Evolutionary conservation across 2,888 invertebrate genomes (phyloP), one percentile per base, ranked within the genome.

Genomic region (Seira ritae): DNA sequence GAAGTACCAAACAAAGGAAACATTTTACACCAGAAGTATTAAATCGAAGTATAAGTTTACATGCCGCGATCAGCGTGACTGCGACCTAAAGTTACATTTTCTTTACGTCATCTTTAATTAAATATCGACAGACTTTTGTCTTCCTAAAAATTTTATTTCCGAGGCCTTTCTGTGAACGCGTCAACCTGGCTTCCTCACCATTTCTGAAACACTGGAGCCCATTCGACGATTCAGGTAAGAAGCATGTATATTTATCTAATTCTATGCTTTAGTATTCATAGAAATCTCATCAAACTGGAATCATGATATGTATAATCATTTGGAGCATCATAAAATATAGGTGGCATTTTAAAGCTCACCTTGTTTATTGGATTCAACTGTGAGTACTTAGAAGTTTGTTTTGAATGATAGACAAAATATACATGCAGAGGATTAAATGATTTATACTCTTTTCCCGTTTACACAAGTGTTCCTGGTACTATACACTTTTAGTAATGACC

Each of bases 141-240:
- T 31, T 31, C 31, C 31, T 31, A 8, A 4, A 31, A 31, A 31
- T 31, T 31, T 8, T 4, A 31, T 31, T 4, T 4, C 8, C 8
- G 31, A 31, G 31, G 31, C 31, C 31, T 4, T 31, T 31, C 31
- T 31, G 31, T 8, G n/a, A 70, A 31, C 69, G 77, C 77, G 62
- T 77, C 70, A 77, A 70, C 70, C 77, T 77, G 78, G 71, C 65
- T 78, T 78, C 65, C 71, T 65, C 66, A 19, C 8, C 22, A 62
- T 31, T 42, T 20, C 65, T 71, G 71, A 71, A 71, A 78, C 78
- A 78, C 78, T 78, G 71, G 78, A 78, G 78, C 71, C 71, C 65
- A 71, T 78, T 71, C 71, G 78, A 24, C 71, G 71, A 50, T 78
- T 78, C 23, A 78, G 71, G 71, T 78, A 78, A 71, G 78, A 65